A percentile compares a stretch with the other conserved stretches of the same genome.
These are phyloP conservation scores for Ellobius talpinus DNA, from an alignment of 2,113 vertebrate species.

Conservation along the genomic window DNA sequence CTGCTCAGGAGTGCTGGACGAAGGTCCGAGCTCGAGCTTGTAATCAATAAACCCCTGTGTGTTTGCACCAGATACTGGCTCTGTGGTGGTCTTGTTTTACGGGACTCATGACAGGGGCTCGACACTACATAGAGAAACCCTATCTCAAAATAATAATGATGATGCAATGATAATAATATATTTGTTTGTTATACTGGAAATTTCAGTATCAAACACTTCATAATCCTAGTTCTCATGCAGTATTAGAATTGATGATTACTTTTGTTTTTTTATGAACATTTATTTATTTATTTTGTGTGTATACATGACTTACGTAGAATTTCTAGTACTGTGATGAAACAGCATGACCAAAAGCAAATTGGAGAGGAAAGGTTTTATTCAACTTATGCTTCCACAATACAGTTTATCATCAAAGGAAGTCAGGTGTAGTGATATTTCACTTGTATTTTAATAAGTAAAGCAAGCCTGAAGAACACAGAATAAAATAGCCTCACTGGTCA, in stretches of 20 bases:
- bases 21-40: too few species aligned
- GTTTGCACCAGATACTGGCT: too few species aligned
- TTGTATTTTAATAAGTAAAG: too few species aligned
- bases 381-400: neutral
- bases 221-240: neutral
- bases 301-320: neutral
- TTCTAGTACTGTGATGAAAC: neutral
- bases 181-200: constrained; percentile 20
- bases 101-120: too few species aligned
- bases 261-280: neutral
- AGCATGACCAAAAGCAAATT: neutral
- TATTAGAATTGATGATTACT: neutral
- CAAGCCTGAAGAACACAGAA: too few species aligned
- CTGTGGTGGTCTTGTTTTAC: too few species aligned
- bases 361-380: neutral
- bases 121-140: neutral
- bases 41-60: too few species aligned
- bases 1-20: too few species aligned
- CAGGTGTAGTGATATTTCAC: neutral
- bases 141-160: neutral
- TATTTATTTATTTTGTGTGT: neutral
- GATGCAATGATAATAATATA: neutral
- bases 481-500: too few species aligned
- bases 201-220: neutral
- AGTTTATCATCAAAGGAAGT: neutral